Conservation (phyloP, 2,113 vertebrate genomes). For the Elachura formosa region DNA sequence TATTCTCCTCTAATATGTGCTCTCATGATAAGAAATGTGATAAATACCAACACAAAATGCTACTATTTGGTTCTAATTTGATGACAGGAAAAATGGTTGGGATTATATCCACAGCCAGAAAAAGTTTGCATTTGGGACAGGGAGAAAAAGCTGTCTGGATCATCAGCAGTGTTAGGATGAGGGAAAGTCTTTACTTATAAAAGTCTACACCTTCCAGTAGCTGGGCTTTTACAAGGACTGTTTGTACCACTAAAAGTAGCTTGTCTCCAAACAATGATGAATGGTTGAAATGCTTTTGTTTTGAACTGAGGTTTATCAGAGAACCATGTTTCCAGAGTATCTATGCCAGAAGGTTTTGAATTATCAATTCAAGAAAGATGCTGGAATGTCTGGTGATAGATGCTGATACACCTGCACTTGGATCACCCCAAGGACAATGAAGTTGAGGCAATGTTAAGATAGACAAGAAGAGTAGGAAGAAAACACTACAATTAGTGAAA, state of each 20-base stretch:
- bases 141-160: background rate
- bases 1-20: background rate
- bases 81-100: background rate
- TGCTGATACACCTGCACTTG: rapidly evolving
- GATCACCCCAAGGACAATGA: background rate
- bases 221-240: background rate
- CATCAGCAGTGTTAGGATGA: background rate
- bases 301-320: background rate
- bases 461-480: background rate
- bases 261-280: background rate
- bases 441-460: background rate
- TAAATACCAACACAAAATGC: background rate
- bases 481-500: background rate
- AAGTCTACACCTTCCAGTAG: background rate
- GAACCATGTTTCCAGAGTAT: background rate
- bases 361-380: background rate
- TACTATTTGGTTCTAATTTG: background rate
- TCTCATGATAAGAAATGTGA: background rate
- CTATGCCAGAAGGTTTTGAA: background rate
- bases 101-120: background rate
- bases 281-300: background rate
- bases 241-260: background rate
- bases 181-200: background rate
- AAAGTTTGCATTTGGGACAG: background rate
- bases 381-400: background rate